Evolutionary conservation across 2,113 vertebrate species (phyloP).

Genomic region (Xiphophorus hellerii): DNA sequence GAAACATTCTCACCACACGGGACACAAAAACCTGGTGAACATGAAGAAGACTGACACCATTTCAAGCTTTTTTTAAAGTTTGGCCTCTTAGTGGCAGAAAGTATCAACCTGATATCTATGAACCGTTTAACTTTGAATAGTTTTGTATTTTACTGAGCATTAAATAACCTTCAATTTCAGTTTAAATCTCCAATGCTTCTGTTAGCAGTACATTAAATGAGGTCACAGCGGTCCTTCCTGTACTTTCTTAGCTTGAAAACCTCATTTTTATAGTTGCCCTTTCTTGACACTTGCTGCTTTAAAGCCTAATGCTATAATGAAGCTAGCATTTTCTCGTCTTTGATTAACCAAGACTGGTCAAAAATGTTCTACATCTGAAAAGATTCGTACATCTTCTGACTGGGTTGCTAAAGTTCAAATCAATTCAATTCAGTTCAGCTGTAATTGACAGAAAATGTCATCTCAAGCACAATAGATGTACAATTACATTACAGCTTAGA

Average conservation of each 20-base stretch:
- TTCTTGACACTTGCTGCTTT: slow-evolving; percentile 8
- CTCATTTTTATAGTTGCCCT: slow-evolving; percentile 6
- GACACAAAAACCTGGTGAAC: not conserved
- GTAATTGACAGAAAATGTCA: not conserved
- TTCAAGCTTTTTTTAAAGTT: not conserved
- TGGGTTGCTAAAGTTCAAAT: not conserved
- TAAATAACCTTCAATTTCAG: not conserved
- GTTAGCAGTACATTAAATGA: not conserved
- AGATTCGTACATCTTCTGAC: not conserved
- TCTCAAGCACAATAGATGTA: not conserved
- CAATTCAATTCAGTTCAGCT: not conserved
- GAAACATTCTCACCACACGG: slow-evolving; percentile 6
- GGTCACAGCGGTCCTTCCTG: not conserved
- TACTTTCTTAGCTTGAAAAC: not conserved
- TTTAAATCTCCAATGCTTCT: not conserved
- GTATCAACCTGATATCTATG: not conserved
- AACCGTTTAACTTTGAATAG: not conserved
- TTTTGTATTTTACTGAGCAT: not conserved
- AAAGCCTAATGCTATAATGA: slow-evolving; percentile 1
- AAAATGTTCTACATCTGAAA: slow-evolving; percentile 5
- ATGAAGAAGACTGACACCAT: not conserved
- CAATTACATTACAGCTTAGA: not conserved
- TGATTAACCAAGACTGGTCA: not conserved
- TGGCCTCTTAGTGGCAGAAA: not conserved
- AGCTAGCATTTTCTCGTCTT: slow-evolving; percentile 29